phyloP scores from a whole-genome alignment of 64 coral and sea anemone species.

The Montipora efflorescens region DNA sequence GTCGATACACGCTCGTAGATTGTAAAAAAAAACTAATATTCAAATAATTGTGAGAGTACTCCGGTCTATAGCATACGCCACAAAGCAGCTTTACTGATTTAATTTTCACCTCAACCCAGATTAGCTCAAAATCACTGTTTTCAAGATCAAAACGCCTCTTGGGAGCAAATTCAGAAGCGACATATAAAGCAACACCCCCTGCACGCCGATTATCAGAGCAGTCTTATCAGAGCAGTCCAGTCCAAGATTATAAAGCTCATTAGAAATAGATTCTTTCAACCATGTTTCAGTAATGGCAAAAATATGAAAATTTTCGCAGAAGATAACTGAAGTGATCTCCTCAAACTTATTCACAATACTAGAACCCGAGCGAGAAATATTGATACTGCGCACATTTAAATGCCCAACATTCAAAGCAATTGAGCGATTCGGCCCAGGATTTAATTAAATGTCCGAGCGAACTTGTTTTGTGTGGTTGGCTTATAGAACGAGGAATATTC shows the following conservation, averaged over 20 bases:
- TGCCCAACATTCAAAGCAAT: not conserved
- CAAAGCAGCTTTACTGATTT: constrained; percentile 16
- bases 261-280: not conserved
- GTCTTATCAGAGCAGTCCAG: too few relatives aligned
- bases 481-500: too few relatives aligned
- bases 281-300: not conserved
- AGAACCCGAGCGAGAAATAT: too few relatives aligned
- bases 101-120: constrained; percentile 40
- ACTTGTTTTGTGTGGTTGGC: too few relatives aligned
- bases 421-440: too few relatives aligned
- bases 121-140: constrained; percentile 50
- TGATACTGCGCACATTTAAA: constrained; percentile 54
- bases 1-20: constrained; percentile 39
- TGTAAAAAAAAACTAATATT: constrained; percentile 44
- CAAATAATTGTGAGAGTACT: not conserved
- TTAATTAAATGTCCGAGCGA: too few relatives aligned
- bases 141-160: constrained; percentile 20
- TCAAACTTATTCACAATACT: constrained; percentile 47
- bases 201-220: not conserved
- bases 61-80: constrained; percentile 11
- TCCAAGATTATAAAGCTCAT: not conserved
- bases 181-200: not conserved
- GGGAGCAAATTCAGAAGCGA: constrained; percentile 16
- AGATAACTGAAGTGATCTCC: constrained; percentile 48
- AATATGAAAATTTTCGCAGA: not conserved